phyloP scores from a whole-genome alignment of 2,797 vertebrate species.

The Eutrigla gurnardus region DNA sequence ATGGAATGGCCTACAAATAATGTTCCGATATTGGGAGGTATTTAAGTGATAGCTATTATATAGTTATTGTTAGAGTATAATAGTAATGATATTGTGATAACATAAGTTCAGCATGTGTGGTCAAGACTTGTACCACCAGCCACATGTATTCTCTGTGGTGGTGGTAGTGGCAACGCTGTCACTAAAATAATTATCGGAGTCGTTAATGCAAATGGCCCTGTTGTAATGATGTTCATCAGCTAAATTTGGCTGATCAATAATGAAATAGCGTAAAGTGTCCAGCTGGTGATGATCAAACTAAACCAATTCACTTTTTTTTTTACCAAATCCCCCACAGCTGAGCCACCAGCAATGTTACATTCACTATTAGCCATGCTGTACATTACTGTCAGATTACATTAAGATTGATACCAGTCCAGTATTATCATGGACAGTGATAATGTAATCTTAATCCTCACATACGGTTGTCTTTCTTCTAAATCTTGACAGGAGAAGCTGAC shows the following conservation, averaged over 20 bases:
- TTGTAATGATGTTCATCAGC: too few relatives aligned
- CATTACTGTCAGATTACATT: background rate
- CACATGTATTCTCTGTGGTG: too few relatives aligned
- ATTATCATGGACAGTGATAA: slow-evolving; percentile 2
- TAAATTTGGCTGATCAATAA: too few relatives aligned
- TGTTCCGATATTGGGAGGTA: background rate
- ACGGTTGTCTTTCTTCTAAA: slow-evolving; percentile 20
- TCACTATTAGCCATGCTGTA: slow-evolving; percentile 2
- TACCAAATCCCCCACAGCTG: background rate
- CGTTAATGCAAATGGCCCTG: too few relatives aligned
- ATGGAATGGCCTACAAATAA: background rate
- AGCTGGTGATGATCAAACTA: too few relatives aligned
- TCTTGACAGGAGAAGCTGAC: slow-evolving; percentile 92
- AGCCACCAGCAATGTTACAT: background rate
- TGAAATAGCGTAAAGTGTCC: too few relatives aligned
- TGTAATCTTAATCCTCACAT: too few relatives aligned
- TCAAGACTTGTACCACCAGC: too few relatives aligned
- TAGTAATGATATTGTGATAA: background rate
- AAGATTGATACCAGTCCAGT: too few relatives aligned
- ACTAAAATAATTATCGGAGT: too few relatives aligned
- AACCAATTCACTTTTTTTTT: background rate
- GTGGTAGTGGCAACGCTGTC: too few relatives aligned
- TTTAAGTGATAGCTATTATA: background rate
- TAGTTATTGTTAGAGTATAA: background rate
- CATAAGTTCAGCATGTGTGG: too few relatives aligned